Conservation (phyloP, 2,113 vertebrate species). For the Spermophilus dauricus region DNA sequence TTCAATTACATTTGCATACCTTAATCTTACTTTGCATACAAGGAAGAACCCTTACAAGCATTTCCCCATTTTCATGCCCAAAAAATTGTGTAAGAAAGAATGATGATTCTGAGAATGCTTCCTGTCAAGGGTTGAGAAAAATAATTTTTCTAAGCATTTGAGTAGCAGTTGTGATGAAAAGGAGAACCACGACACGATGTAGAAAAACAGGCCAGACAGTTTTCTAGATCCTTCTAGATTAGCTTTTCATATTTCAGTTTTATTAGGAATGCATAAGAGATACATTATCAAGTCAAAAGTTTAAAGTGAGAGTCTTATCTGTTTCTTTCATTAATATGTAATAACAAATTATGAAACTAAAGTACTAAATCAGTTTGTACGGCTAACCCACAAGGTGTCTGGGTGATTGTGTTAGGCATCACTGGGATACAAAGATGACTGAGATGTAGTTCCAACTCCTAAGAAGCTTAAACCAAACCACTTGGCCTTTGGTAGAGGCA, state of each 20-base stretch:
- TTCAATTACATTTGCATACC: not conserved
- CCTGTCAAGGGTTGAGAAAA: slow-evolving; percentile 1
- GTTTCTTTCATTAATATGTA: not conserved
- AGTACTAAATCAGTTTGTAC: not conserved
- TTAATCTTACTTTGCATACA: not conserved
- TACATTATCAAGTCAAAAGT: not conserved
- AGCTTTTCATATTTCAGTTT: slow-evolving; percentile 46
- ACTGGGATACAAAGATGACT: not conserved
- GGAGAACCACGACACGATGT: not conserved
- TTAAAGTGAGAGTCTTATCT: not conserved
- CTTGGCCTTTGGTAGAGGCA: not conserved
- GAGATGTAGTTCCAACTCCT: not conserved
- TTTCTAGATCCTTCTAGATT: not conserved
- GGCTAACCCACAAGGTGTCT: not conserved
- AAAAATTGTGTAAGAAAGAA: not conserved
- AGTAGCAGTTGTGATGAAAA: slow-evolving; percentile 1
- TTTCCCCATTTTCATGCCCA: not conserved
- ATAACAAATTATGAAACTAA: not conserved
- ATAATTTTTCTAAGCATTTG: not conserved
- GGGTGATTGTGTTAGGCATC: not conserved
- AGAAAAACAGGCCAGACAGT: not conserved
- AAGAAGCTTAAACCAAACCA: slow-evolving; percentile 7
- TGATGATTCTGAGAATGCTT: not conserved
- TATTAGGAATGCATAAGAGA: slow-evolving; percentile 27
- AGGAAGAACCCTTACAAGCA: not conserved